phyloP scores from a whole-genome alignment of 1,140 invertebrate genomes.

The Venustaconcha ellipsiformis region DNA sequence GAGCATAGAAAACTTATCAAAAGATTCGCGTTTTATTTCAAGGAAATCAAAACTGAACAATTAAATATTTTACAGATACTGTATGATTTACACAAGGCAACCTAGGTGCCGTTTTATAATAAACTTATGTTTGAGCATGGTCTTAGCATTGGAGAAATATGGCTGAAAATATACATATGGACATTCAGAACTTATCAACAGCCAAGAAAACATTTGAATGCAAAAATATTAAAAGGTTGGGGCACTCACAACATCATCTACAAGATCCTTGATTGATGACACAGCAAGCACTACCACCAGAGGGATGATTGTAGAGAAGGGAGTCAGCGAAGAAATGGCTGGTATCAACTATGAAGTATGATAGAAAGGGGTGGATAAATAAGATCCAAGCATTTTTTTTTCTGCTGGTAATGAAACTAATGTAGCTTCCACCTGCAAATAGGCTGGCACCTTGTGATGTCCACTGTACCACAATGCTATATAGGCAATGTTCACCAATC shows the following conservation, averaged over 20 bases:
- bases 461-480: no score
- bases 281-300: slow-evolving; percentile 94
- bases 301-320: slow-evolving; percentile 97
- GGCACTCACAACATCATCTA: slow-evolving; percentile 96
- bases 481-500: no score
- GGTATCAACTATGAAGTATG: slow-evolving; percentile 85
- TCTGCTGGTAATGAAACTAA: no score
- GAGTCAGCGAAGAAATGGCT: slow-evolving; percentile 96
- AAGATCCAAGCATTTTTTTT: no score
- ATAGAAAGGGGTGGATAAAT: no score
- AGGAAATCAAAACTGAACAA: no score
- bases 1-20: no score
- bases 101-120: neutral
- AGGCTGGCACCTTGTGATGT: no score
- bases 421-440: no score
- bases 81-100: neutral
- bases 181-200: neutral
- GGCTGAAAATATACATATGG: neutral
- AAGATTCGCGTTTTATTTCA: no score
- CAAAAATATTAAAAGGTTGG: neutral
- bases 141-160: neutral
- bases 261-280: slow-evolving; percentile 98
- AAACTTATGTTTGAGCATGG: neutral
- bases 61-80: no score
- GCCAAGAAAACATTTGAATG: neutral